Evolutionary conservation across 2,888 invertebrate genomes (phyloP), one percentile per base, ranked within the genome.

Genomic region (Drosophila nigricruria): DNA sequence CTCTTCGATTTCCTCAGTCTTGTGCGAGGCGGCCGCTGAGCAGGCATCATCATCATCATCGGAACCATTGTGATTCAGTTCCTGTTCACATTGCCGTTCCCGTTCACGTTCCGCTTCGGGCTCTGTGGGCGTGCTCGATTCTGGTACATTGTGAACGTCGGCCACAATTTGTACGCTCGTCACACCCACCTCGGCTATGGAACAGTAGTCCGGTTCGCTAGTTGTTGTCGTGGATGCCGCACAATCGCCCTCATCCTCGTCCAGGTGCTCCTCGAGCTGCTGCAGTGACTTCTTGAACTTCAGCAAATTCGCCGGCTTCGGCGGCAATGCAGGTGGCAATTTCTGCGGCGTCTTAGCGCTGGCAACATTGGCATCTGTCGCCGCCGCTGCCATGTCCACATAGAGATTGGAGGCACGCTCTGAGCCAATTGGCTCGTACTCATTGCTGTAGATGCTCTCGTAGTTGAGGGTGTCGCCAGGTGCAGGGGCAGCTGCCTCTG

Each of bases 241-340:
- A 63, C 78, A 82, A 20, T 88, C 83, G 36, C 68, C 81, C 58
- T 90, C 88, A 36, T 90, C 88, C 9, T 89, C 50, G 9, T 52
- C 84, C 4, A 87, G 68, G 54, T 89, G 74, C 52, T 90, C 90
- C 3, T 88, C 86, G 3, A 91, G 74, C 47, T 91, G 91, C 12
- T 89, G 87, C 50, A 90, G 73, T 3, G 90, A 90, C 53, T 94
- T 94, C 94, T 95, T 94, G 94, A 95, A 94, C 94, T 96, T 89
- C 93, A 95, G 89, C 83, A 96, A 93, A 92, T 96, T 96, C 80
- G 95, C 95, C 85, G 96, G 96, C 93, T 97, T 96, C 50, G 97
- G 96, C 70, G 97, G 96, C 91, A 97, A 93, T 77, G 96, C 96
- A 61, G 96, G 96, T 67, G 96, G 96, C 77, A 92, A 60, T 70